phyloP scores from a whole-genome alignment of 2,888 invertebrate species.

The Drosophila sordidula region DNA sequence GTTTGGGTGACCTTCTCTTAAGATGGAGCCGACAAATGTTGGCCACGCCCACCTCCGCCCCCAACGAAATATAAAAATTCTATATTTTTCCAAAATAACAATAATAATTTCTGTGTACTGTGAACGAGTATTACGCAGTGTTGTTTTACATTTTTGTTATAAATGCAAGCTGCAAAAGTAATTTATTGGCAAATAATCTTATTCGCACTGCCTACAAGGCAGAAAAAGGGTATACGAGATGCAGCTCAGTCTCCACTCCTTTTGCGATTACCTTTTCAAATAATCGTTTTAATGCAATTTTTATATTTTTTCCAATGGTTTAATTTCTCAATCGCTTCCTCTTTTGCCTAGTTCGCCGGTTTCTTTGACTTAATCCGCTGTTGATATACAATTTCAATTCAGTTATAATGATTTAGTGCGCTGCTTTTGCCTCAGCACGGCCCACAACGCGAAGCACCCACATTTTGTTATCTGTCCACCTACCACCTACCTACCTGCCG shows the following conservation, averaged over 20 bases:
- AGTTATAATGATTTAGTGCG: conserved; percentile 69
- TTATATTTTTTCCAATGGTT: conserved; percentile 37
- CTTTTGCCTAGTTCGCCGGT: conserved; percentile 10
- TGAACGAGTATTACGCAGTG: too few relatives aligned
- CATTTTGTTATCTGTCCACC: not conserved
- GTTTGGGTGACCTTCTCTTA: too few relatives aligned
- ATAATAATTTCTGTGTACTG: too few relatives aligned
- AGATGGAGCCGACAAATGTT: too few relatives aligned
- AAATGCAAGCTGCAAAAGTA: not conserved
- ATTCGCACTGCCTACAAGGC: not conserved
- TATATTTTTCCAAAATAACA: too few relatives aligned
- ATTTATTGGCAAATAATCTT: not conserved
- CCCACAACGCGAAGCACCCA: conserved; percentile 4
- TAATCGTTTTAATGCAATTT: conserved; percentile 54
- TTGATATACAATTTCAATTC: conserved; percentile 72
- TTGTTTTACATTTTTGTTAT: not conserved
- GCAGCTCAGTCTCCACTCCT: conserved; percentile 4
- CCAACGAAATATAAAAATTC: too few relatives aligned
- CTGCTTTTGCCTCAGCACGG: conserved; percentile 4
- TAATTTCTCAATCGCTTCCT: not conserved
- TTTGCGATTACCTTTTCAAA: conserved; percentile 42
- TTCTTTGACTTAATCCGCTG: conserved; percentile 58
- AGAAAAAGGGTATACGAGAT: too few relatives aligned
- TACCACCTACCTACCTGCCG: too few relatives aligned
- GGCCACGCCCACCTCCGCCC: too few relatives aligned